Conservation (phyloP, 2,888 invertebrate species). For the Sturmia bella region DNA sequence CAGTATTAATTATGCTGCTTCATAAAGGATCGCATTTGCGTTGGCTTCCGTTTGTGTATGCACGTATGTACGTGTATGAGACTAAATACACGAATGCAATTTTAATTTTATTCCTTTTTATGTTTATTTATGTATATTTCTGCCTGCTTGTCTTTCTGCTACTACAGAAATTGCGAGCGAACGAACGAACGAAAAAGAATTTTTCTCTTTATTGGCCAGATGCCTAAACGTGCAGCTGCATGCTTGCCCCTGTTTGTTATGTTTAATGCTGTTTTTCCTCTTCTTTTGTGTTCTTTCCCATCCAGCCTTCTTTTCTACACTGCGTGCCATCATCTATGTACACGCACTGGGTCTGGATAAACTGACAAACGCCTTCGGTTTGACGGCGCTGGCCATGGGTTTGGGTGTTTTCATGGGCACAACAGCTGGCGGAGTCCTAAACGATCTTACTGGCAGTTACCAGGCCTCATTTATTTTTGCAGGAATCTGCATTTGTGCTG, state of each 20-base stretch:
- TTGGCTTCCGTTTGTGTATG: slow-evolving; percentile 7
- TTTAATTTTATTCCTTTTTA: slow-evolving; percentile 66
- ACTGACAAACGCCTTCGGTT: slow-evolving; percentile 90
- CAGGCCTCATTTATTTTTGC: slow-evolving; percentile 75
- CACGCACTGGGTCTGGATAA: slow-evolving; percentile 89
- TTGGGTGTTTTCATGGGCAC: slow-evolving; percentile 87
- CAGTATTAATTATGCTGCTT: slow-evolving; percentile 69
- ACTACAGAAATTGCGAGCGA: not conserved
- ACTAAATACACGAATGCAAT: slow-evolving; percentile 63
- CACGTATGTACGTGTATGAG: slow-evolving; percentile 37
- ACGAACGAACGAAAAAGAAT: not conserved
- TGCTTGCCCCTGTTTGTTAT: slow-evolving; percentile 7
- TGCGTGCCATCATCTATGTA: slow-evolving; percentile 89
- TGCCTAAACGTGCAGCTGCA: not conserved
- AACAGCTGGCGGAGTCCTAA: slow-evolving; percentile 79
- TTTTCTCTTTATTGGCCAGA: slow-evolving; percentile 15
- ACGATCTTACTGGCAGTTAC: slow-evolving; percentile 72
- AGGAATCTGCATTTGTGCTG: slow-evolving; percentile 75
- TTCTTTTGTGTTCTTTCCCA: not conserved
- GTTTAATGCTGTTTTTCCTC: not conserved
- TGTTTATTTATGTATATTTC: slow-evolving; percentile 60
- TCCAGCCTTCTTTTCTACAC: slow-evolving; percentile 88
- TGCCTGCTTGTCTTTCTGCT: not conserved
- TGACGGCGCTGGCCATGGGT: slow-evolving; percentile 89
- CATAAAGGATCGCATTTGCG: slow-evolving; percentile 22